These are phyloP conservation scores for Eupristina koningsbergeri DNA, from an alignment of 1,140 invertebrate species.

Conservation along the genomic window DNA sequence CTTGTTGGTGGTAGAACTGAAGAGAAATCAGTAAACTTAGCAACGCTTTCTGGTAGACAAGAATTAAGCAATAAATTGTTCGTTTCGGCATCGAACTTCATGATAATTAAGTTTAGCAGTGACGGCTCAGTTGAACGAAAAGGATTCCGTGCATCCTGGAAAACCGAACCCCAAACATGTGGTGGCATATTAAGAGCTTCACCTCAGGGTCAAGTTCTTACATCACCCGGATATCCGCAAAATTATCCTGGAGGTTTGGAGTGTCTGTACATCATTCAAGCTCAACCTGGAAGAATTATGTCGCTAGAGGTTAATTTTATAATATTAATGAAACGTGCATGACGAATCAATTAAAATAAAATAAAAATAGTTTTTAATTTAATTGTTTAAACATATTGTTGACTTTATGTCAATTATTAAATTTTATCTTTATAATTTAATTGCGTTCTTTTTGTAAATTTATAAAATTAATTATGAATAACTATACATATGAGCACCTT, in stretches of 20 bases:
- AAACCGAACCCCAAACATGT: constrained; percentile 92
- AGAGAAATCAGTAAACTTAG: constrained; percentile 92
- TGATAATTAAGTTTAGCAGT: constrained; percentile 97
- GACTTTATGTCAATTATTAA: too few relatives aligned
- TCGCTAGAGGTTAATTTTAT: constrained; percentile 81
- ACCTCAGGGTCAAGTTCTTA: constrained; percentile 86
- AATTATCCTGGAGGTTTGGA: constrained; percentile 95
- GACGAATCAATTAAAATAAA: too few relatives aligned
- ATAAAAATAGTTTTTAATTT: too few relatives aligned
- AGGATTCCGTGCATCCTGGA: constrained; percentile 94
- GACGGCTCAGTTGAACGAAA: constrained; percentile 94
- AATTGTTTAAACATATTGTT: too few relatives aligned
- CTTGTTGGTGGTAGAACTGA: constrained; percentile 95
- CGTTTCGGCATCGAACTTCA: constrained; percentile 96
- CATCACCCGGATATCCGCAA: constrained; percentile 92
- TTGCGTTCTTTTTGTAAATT: too few relatives aligned
- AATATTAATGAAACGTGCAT: too few relatives aligned
- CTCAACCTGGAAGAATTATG: constrained; percentile 89
- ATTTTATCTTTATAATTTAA: too few relatives aligned
- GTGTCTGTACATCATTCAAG: constrained; percentile 92
- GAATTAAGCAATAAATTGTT: constrained; percentile 87
- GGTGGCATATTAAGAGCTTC: constrained; percentile 88
- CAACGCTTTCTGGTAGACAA: constrained; percentile 91
- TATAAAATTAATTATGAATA: too few relatives aligned
- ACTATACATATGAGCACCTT: too few relatives aligned